Evolutionary conservation across 2,888 invertebrate genomes (phyloP), one percentile per base, ranked within the genome.

Genomic region (Conistra vaccinii): DNA sequence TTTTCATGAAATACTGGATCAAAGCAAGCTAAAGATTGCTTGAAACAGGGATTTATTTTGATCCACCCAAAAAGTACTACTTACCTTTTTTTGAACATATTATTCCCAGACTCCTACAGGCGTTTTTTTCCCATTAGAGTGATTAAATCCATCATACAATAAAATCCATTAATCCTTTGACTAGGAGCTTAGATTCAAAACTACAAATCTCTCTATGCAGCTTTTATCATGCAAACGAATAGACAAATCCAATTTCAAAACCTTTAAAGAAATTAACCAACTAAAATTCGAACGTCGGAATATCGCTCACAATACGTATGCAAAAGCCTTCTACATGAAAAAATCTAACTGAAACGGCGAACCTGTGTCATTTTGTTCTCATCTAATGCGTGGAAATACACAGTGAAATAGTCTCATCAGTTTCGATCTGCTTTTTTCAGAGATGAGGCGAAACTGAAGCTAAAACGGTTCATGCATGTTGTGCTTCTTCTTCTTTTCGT

Each of bases 201-300:
- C 63, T 53, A 67, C 29, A 58, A 68, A 35, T 55, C n/a, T 17
- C 51, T 61, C 29, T 65, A 61, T 32, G n/a, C 35, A 45, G 63
- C n/a, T 62, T 76, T 67, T 63, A 69, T 55, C 45, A 80, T 66
- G 35, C 69, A 81, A 78, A 84, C 68, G 62, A 71, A 75, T 66
- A 48, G n/a, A 65, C 48, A 69, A 83, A 76, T 67, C 55, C 42
- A 39, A 66, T 80, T 74, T 65, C 23, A 51, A 66, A 66, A n/a
- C 51, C 66, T 61, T n/a, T 69, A 75, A 66, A 69, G 39, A 61
- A 74, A 51, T 74, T 74, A 66, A 35, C 45, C 12, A 63, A 57
- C 62, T 39, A 35, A 69, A 80, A 35, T 61, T 66, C 29, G 29
- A 53, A 53, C 45, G 26, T 51, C 17, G 6, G 42, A 62, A 66